These are phyloP conservation scores for Hippocampus mohnikei DNA, from an alignment of 2,113 vertebrate genomes.

Conservation along the genomic window DNA sequence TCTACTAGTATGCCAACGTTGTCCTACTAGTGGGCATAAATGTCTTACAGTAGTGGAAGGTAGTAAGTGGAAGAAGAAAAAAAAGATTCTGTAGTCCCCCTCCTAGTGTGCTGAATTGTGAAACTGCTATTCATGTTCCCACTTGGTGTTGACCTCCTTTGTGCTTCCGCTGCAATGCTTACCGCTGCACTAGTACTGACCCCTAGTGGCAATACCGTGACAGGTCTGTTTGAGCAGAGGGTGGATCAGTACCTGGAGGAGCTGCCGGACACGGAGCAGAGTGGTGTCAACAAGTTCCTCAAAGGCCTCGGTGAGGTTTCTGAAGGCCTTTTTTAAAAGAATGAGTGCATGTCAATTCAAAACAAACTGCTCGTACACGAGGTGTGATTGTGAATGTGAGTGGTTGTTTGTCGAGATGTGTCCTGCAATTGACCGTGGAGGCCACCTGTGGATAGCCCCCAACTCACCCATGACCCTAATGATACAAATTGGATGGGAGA, in stretches of 20 bases:
- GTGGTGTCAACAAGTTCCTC: constrained; percentile 96
- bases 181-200: constrained; percentile 38
- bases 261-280: constrained; percentile 95
- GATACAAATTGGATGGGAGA: not conserved
- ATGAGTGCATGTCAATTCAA: not conserved
- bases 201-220: constrained; percentile 49
- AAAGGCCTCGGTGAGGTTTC: constrained; percentile 88
- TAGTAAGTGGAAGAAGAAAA: no score
- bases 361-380: not conserved
- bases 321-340: not conserved
- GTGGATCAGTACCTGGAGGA: constrained; percentile 97
- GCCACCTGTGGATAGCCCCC: not conserved
- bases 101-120: not conserved
- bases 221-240: constrained; percentile 95
- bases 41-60: no score
- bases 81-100: no score
- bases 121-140: not conserved
- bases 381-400: not conserved
- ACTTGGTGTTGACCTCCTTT: not conserved
- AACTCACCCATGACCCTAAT: not conserved
- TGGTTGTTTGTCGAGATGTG: no score
- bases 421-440: no score
- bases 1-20: no score
- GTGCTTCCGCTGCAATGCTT: not conserved
- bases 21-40: no score